Evolutionary conservation across 2,797 vertebrate species (phyloP), one percentile per base, ranked within the genome.

Genomic region (Myotis planiceps): DNA sequence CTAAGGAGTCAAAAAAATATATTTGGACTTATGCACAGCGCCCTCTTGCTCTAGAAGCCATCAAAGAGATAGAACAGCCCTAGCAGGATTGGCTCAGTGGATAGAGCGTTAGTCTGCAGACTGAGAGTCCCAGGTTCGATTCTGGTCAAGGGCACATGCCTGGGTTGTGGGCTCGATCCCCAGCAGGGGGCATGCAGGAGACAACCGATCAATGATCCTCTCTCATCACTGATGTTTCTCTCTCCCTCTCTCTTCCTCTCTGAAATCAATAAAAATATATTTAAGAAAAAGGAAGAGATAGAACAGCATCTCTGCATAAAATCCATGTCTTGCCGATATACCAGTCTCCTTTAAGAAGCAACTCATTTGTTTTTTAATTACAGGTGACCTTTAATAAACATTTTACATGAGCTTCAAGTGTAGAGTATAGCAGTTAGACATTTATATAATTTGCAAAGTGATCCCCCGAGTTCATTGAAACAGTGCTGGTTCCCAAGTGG

Each of bases 1-100:
- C 63, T 83, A 84, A 69, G 14, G 13, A 76, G 65, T 68, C 80
- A 79, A 42, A 42, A 83, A 75, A 90, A 86, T 63, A 94, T 86
- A 82, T 81, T 69, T 95, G 87, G 55, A 96, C 68, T 93, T 93
- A 63, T 19, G 15, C 5, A 71, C 23, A 85, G 69, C 94, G 87
- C n/a, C 68, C 6, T 58, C 82, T 85, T 87, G 65, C 71, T 93
- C 27, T 32, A 81, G 71, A 94, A 55, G 60, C 78, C 53, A 63
- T 69, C 71, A 89, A 63, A 92, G 15, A 85, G 66, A 37, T 92
- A 94, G 10, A 58, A 25, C 53, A 58, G 53, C 23, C 53, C 53
- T 58, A 58, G 23, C 9, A 5, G 23, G 23, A 25, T 25, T 58
- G 53, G 53, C 53, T 58, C 53, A 58, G 53, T 58, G 53, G 23